These are phyloP conservation scores for Vidua chalybeata DNA, from an alignment of 2,113 vertebrate species.

Conservation along the genomic window DNA sequence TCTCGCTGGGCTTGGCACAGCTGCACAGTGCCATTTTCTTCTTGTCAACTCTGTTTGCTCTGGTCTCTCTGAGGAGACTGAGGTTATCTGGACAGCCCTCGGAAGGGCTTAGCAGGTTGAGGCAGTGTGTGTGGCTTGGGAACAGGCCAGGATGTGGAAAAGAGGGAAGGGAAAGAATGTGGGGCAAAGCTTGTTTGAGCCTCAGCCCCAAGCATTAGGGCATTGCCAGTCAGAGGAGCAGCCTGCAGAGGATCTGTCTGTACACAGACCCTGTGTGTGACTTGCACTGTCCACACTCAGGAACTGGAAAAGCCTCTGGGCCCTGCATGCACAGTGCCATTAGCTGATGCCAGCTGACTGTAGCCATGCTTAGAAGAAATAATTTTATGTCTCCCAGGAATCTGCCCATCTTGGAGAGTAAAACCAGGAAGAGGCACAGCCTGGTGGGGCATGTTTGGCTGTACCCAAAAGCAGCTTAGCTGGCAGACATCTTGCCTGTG, in stretches of 20 bases:
- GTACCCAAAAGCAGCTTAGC: neutral
- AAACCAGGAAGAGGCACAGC: neutral
- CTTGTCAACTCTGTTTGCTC: neutral
- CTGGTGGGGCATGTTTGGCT: neutral
- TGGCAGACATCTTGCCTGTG: neutral
- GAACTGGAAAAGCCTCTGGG: neutral
- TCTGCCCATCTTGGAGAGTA: neutral
- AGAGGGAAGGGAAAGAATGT: neutral
- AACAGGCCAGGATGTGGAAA: neutral
- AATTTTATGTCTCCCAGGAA: neutral
- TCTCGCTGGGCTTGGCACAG: neutral
- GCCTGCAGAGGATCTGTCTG: neutral
- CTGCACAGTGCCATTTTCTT: neutral
- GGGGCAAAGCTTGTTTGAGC: neutral
- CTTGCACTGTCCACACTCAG: neutral
- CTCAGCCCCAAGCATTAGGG: neutral
- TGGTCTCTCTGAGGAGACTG: neutral
- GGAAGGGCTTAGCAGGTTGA: neutral
- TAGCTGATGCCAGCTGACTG: neutral
- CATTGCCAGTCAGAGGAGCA: neutral
- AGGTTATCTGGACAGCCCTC: neutral
- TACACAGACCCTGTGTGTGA: accelerated
- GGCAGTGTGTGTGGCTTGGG: neutral
- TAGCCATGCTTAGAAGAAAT: neutral
- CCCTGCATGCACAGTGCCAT: neutral